Base-by-base conservation (phyloP, 37 sponge, comb jelly and placozoan genomes). In the Agelas oroides region DNA sequence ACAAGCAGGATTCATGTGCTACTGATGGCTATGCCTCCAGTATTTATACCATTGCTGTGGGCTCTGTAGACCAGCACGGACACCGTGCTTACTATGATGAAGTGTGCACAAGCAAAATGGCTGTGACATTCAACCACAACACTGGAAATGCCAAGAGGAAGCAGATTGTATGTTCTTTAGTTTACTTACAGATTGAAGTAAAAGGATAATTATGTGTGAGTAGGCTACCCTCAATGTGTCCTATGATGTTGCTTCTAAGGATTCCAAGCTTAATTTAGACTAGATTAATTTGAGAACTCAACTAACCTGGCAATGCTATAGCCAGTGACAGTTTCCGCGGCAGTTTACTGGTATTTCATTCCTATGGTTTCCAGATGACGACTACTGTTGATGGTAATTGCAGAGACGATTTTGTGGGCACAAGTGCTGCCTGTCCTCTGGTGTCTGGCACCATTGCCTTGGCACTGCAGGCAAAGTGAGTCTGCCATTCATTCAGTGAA, bases 1-100 rank as follows among this genome's bases (percentile, higher is more conserved):
- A 28, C 3, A n/a, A 81, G 15, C 59, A 52, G 21, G 98, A 98
- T 74, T 82, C 82, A 40, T 98, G 98, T 71, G 91, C 87, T 60
- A 84, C 91, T 32, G 98, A 98, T 77, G 98, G 98, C 37, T 98
- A 98, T 59, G 92, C 89, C n/a, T 85, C 86, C 56, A 84, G 85
- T 27, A 91, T 96, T 56, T 94, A 92, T 79, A 96, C 98, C 30
- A 83, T 98, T n/a, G 89, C 93, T 33, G 82, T 96, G 15, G 92
- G 96, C 19, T 76, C 98, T 15, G 96, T 83, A 57, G 70, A 88
- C 27, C 80, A 89, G 56, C 13, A 69, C 20, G 96, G 96, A 5
- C 40, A 13, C 0, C 70, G 65, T 59, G 93, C 96, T 0, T 92
- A 88, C 92, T 98, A 94, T 84, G 80, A 90, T 61, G 98, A 98